phyloP scores from a whole-genome alignment of 1,140 invertebrate species.

The Conopomorpha cramerella region DNA sequence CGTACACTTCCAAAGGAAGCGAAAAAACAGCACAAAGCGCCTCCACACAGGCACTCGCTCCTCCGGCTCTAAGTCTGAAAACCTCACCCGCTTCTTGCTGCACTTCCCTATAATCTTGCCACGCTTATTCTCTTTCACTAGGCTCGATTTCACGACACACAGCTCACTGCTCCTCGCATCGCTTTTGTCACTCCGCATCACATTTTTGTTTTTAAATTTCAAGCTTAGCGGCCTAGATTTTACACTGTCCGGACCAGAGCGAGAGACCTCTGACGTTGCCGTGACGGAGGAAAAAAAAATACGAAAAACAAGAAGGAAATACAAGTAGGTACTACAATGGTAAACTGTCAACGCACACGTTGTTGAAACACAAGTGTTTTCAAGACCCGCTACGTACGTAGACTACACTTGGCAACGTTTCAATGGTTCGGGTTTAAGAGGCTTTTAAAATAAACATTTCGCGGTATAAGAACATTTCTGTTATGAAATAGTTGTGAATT shows the following conservation, averaged over 20 bases:
- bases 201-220: too few species aligned
- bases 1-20: slow-evolving; percentile 27
- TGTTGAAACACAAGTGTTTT: too few species aligned
- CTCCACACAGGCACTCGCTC: slow-evolving; percentile 20
- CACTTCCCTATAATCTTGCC: slow-evolving; percentile 16
- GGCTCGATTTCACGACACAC: slow-evolving; percentile 25
- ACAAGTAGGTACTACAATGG: too few species aligned
- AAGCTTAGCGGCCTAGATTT: too few species aligned
- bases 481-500: too few species aligned
- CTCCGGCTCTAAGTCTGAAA: slow-evolving; percentile 16
- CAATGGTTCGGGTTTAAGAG: slow-evolving; percentile 22
- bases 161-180: too few species aligned
- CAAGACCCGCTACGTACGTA: slow-evolving; percentile 17
- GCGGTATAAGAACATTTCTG: too few species aligned
- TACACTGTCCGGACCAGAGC: too few species aligned
- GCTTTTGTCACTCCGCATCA: slow-evolving; percentile 23
- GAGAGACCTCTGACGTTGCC: too few species aligned
- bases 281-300: too few species aligned
- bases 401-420: slow-evolving; percentile 31
- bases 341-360: too few species aligned
- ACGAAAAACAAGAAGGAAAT: too few species aligned
- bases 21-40: slow-evolving; percentile 26
- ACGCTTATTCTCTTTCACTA: slow-evolving; percentile 22
- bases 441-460: slow-evolving; percentile 23
- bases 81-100: slow-evolving; percentile 36